phyloP scores from a whole-genome alignment of 1,140 invertebrate genomes.

The Tenebrio molitor region DNA sequence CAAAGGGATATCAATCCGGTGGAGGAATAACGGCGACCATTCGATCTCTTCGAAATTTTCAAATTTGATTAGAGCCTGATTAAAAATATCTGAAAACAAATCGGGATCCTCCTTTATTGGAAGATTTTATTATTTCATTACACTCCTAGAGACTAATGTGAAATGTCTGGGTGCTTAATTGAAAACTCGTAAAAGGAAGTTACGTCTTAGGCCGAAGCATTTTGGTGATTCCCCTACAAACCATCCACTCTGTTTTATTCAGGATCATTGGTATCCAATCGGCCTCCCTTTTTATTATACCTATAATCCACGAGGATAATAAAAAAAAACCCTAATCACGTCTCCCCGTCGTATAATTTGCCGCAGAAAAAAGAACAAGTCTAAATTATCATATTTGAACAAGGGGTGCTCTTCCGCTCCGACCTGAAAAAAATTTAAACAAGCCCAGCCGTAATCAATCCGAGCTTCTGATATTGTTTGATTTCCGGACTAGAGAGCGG shows the following conservation, averaged over 20 bases:
- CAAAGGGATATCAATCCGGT: too few relatives aligned
- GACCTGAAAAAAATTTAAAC: conserved; percentile 16
- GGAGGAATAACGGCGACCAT: too few relatives aligned
- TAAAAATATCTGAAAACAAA: too few relatives aligned
- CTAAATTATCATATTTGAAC: conserved; percentile 2
- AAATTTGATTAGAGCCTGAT: too few relatives aligned
- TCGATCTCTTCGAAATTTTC: too few relatives aligned
- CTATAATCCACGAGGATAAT: background rate
- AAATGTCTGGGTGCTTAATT: too few relatives aligned
- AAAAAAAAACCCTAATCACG: background rate
- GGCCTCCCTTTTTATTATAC: background rate
- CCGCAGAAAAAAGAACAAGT: background rate
- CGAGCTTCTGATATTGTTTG: conserved; percentile 22
- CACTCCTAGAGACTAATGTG: too few relatives aligned
- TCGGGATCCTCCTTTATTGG: too few relatives aligned
- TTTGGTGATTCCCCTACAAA: too few relatives aligned
- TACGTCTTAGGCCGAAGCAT: too few relatives aligned
- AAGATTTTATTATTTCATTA: too few relatives aligned
- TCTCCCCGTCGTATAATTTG: background rate
- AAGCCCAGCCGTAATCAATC: conserved; percentile 3
- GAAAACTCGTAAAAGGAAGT: too few relatives aligned
- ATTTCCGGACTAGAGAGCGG: background rate
- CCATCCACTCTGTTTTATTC: conserved; percentile 1
- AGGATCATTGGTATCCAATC: background rate
- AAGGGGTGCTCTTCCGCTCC: background rate